phyloP scores from a whole-genome alignment of 2,888 invertebrate genomes.

The Carabus problematicus region DNA sequence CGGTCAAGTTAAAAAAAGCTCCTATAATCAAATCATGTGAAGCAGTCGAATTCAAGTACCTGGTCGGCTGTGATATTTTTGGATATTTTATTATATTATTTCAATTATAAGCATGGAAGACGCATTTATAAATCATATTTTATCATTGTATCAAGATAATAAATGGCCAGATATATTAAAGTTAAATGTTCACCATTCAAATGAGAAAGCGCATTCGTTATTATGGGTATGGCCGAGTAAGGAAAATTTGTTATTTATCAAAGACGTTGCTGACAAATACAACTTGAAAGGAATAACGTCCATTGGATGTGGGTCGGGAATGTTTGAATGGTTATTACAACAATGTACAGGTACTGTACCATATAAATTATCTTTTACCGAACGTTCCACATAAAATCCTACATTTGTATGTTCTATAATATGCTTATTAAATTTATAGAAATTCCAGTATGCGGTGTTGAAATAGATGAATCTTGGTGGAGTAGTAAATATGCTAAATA shows the following conservation, averaged over 20 bases:
- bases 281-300: conserved; percentile 67
- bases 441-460: conserved; percentile 71
- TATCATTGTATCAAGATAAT: conserved; percentile 58
- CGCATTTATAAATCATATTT: conserved; percentile 57
- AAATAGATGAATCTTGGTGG: conserved; percentile 86
- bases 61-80: neutral
- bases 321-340: conserved; percentile 81
- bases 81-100: neutral
- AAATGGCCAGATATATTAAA: conserved; percentile 60
- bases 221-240: conserved; percentile 80
- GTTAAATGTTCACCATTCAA: conserved; percentile 61
- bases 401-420: conserved; percentile 20
- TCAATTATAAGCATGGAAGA: conserved; percentile 56
- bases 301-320: conserved; percentile 80
- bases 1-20: conserved; percentile 36
- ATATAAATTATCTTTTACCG: neutral
- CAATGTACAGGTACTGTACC: conserved; percentile 67
- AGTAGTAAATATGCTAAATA: conserved; percentile 76
- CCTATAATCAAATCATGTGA: neutral
- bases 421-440: conserved; percentile 58
- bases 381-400: too few relatives aligned
- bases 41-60: conserved; percentile 2
- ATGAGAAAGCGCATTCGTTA: conserved; percentile 56
- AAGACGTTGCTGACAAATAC: conserved; percentile 58
- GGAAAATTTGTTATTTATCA: conserved; percentile 68